Base-by-base conservation (phyloP, 2,113 vertebrate species). In the Plecotus auritus region DNA sequence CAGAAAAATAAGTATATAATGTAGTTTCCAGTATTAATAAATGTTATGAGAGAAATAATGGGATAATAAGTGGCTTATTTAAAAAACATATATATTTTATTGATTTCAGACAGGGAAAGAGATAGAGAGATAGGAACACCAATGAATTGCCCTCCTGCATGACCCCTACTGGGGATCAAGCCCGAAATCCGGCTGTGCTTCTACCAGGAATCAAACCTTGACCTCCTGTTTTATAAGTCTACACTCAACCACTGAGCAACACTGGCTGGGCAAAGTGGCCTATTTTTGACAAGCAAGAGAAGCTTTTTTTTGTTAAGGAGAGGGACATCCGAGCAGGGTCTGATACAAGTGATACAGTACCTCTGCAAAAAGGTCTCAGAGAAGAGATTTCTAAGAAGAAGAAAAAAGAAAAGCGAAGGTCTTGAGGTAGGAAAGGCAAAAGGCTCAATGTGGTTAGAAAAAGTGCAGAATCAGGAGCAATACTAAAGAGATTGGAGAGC, bases 351-450 rank as follows among this genome's bases (percentile, higher is more conserved):
- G 20, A 89, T 13, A 88, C 23, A 82, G 14, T 64, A 18, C 8
- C 45, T 81, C 22, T 86, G 10, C 70, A 56, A 82, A 73, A 59
- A 59, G 17, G 3, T 73, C 70, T 88, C 20, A 73, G 49, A 89
- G 35, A 73, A 78, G 61, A 82, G 11, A 70, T 84, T 94, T 88
- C 64, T 94, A 89, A 56, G 40, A 81, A 82, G n/a, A 92, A 82
- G 22, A 54, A 32, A 35, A 1, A 70, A 56, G 67, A 32, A 81
- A 67, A 74, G 30, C 26, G 81, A 82, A 51, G 20, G 1, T 56
- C 17, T 54, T 77, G 13, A 78, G 14, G 11, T 84, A 78, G 3
- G 45, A 42, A 85, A 37, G 13, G 23, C 28, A 18, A 23, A 61
- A 73, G 49, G 23, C 14, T n/a, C 26, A 51, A 17, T n/a, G n/a